Conservation (phyloP, 2,888 invertebrate genomes). For the Scaptomyza caliginosa region DNA sequence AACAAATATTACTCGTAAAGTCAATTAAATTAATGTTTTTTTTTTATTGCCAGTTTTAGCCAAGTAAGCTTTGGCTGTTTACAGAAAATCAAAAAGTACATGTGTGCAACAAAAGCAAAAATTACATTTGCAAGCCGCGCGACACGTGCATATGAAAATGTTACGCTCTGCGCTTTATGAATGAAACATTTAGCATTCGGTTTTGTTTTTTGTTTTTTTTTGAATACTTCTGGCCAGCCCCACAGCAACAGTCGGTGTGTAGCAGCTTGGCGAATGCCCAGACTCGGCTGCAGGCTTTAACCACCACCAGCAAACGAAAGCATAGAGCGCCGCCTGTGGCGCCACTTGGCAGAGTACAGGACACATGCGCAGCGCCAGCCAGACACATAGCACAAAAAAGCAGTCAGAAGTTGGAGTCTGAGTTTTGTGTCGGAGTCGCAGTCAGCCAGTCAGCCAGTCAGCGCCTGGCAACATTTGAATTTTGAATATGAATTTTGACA, state of each 20-base stretch:
- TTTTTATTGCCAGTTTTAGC: too few species aligned
- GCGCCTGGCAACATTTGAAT: slow-evolving; percentile 68
- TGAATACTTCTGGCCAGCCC: too few species aligned
- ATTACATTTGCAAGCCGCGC: slow-evolving; percentile 6
- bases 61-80: too few species aligned
- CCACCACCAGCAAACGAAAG: slow-evolving; percentile 1
- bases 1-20: too few species aligned
- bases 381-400: slow-evolving; percentile 2
- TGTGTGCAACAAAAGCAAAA: not conserved
- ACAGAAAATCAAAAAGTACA: not conserved
- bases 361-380: slow-evolving; percentile 73
- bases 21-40: too few species aligned
- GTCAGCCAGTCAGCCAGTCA: too few species aligned
- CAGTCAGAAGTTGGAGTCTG: not conserved
- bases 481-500: slow-evolving; percentile 79
- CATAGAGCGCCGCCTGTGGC: slow-evolving; percentile 22
- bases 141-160: slow-evolving; percentile 59
- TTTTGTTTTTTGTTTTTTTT: too few species aligned
- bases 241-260: slow-evolving; percentile 23
- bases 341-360: slow-evolving; percentile 53
- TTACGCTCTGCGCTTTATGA: slow-evolving; percentile 62
- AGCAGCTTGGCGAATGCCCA: slow-evolving; percentile 52
- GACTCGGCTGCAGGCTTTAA: slow-evolving; percentile 6
- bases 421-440: slow-evolving; percentile 14
- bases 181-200: slow-evolving; percentile 61